phyloP scores from a whole-genome alignment of 2,888 invertebrate species.

The Alviniconcha strummeri region DNA sequence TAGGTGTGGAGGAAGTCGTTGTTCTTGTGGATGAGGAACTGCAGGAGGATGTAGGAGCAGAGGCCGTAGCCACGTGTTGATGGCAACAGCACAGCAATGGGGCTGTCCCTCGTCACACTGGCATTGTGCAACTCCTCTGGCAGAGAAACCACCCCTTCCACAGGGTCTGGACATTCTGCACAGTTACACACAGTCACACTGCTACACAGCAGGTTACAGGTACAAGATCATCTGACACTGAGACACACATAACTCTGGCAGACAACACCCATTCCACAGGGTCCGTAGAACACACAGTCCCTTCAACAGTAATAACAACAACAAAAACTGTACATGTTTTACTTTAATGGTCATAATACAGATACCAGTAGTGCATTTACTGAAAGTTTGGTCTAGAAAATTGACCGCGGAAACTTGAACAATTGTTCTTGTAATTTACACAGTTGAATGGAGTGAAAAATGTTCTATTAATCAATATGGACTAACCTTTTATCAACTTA shows the following conservation, averaged over 20 bases:
- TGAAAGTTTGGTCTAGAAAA: neutral
- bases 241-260: conserved; percentile 31
- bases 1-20: conserved; percentile 60
- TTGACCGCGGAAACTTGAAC: neutral
- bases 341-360: too few species aligned
- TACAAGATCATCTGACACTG: too few species aligned
- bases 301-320: too few species aligned
- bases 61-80: conserved; percentile 52
- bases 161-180: neutral
- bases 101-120: conserved; percentile 39
- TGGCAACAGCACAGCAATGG: conserved; percentile 46
- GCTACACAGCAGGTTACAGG: too few species aligned
- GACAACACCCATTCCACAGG: conserved; percentile 36
- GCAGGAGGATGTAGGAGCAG: conserved; percentile 58
- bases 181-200: neutral
- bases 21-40: conserved; percentile 57
- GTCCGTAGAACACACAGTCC: neutral
- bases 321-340: too few species aligned
- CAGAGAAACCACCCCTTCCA: conserved; percentile 40
- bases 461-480: too few species aligned
- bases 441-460: too few species aligned
- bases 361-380: neutral
- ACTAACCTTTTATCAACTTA: too few species aligned
- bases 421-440: neutral
- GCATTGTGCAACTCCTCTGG: conserved; percentile 47